Base-by-base conservation (phyloP, 2,888 invertebrate species). In the Noctua pronuba region DNA sequence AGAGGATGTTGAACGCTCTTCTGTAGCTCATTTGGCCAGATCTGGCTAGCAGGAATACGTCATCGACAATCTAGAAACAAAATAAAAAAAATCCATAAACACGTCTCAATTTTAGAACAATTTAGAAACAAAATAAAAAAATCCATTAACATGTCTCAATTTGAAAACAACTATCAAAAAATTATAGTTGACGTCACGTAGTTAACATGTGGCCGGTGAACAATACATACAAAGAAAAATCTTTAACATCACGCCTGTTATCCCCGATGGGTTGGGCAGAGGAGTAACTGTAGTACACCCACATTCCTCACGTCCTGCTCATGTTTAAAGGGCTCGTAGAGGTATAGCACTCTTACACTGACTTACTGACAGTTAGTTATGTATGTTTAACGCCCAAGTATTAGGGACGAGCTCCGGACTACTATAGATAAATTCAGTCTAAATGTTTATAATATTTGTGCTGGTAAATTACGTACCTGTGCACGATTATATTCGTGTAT, bases 401-500 rank as follows among this genome's bases (percentile, higher is more conserved):
- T 28, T 58, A 55, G 55, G 1, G n/a, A 55, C 1, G 55, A n/a
- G n/a, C 6, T n/a, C 18, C 7, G 31, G 24, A 2, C 24, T 44
- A 44, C 67, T 13, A 72, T 4, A n/a, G 8, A 46, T 46, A 35
- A 44, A 38, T 28, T n/a, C 28, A 58, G 3, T 31, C 18, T 28
- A 58, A 58, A 58, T 13, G 28, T 52, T 58, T 0, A 16, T 31
- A 16, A 28, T 31, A 31, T 31, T 10, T 21, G 10, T 35, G 11
- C 5, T 62, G 13, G 41, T 65, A 62, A 35, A 38, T 13, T 31
- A 68, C 49, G n/a, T 64, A 98, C 97, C 92, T 98, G 98, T 0
- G 98, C 98, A 82, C 98, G 96, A 90, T 98, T 98, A 18, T 97
- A 93, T 72, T 97, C 97, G 77, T 97, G 97, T 84, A 98, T 98